Evolutionary conservation across 2,797 vertebrate species (phyloP).

Genomic region (Gymnothorax reevesii): DNA sequence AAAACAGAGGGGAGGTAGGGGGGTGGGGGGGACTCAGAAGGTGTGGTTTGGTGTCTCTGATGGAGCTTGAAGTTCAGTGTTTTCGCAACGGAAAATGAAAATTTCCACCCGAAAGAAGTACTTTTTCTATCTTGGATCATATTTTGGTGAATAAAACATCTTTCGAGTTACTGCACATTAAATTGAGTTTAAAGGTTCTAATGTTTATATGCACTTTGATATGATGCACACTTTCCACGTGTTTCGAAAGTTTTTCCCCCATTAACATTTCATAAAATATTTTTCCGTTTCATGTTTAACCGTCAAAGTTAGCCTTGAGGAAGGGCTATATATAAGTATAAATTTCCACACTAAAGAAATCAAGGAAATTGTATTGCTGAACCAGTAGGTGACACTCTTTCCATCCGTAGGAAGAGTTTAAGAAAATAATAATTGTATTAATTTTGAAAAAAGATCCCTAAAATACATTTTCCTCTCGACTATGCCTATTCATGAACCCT

Average conservation of each 20-base stretch:
- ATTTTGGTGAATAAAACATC: background rate
- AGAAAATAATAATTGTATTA: background rate
- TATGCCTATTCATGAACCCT: background rate
- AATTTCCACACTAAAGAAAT: background rate
- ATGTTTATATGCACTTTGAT: too few species aligned
- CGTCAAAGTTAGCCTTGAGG: background rate
- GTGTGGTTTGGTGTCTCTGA: slow-evolving; percentile 12
- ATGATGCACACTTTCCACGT: too few species aligned
- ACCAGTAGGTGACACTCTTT: slow-evolving; percentile 23
- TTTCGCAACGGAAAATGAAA: background rate
- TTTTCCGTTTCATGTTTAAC: background rate
- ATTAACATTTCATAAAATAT: background rate
- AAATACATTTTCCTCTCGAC: background rate
- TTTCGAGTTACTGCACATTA: background rate
- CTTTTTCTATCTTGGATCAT: background rate
- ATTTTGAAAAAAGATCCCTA: background rate
- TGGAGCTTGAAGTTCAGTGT: background rate
- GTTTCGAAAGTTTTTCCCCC: background rate
- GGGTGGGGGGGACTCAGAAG: background rate
- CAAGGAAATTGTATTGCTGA: background rate
- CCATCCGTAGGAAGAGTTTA: background rate
- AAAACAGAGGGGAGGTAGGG: background rate
- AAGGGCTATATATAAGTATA: background rate
- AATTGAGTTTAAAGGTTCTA: background rate
- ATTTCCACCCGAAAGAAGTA: background rate